These are phyloP conservation scores for Stegostoma tigrinum DNA, from an alignment of 2,113 vertebrate species.

Conservation along the genomic window DNA sequence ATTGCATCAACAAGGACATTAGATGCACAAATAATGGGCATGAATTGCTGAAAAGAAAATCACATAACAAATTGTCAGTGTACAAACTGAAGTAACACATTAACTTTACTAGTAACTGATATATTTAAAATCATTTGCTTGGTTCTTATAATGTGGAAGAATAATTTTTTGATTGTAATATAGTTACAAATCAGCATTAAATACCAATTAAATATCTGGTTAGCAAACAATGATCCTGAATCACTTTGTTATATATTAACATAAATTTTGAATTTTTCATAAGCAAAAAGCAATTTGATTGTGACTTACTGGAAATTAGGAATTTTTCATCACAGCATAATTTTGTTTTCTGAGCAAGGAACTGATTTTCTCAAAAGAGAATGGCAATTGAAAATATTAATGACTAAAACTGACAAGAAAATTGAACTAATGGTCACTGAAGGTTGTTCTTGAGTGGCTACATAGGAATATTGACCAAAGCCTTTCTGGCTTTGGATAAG, in stretches of 20 bases:
- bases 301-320: neutral
- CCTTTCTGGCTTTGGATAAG: neutral
- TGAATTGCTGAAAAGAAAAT: conserved; percentile 6
- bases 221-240: neutral
- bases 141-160: neutral
- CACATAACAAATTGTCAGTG: neutral
- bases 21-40: neutral
- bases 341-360: neutral
- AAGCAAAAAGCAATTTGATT: neutral
- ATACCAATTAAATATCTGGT: neutral
- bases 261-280: neutral
- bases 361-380: neutral
- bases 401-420: neutral
- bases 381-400: neutral
- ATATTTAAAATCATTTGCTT: neutral
- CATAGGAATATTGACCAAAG: neutral
- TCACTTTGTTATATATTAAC: neutral
- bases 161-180: neutral
- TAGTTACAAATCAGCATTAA: neutral
- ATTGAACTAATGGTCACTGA: neutral
- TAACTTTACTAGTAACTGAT: neutral
- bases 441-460: neutral
- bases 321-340: neutral
- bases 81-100: neutral
- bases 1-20: neutral